Base-by-base conservation (phyloP, 1,140 invertebrate genomes). In the Hormaphis cornu region DNA sequence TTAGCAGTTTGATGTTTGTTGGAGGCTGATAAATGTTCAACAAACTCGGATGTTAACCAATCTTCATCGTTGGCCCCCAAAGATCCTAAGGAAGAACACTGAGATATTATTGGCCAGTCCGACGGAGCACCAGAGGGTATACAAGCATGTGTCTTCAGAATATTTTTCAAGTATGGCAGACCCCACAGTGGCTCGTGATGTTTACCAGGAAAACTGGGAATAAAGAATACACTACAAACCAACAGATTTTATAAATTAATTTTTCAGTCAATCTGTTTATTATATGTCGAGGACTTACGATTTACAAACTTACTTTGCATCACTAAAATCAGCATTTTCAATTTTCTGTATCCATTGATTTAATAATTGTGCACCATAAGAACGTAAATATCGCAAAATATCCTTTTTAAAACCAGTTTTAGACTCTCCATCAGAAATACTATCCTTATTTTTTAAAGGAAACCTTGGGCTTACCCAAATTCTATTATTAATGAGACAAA, bases 1-100 rank as follows among this genome's bases (percentile, higher is more conserved):
- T 35, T 9, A 1, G 24, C 28, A 20, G 4, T 48, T 1, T n/a
- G 3, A 22, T 2, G 3, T 7, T 10, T 14, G 3, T 18, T 66
- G 20, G 61, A 50, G n/a, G 28, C n/a, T 1, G 61, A 66, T 50
- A 66, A 33, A 35, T 28, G 42, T 30, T 33, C 7, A 3, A 70
- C 18, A 54, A 70, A 70, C 18, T 54, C 54, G 46, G 66, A 28
- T 48, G n/a, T 44, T 44, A 72, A 71, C 90, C 90, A 93, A 14
- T 82, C 78, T n/a, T 84, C 82, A 33, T 84, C 81, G 70, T 79
- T 83, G 5, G 84, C 77, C 9, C 93, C 93, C 40, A 94, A 83
- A 35, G 86, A 88, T 7, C 95, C 94, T 70, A 97, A 90, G 73
- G 92, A 95, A 14, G 92, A 95, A 73, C 91, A 90, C 79, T 97